Percentiles rank a stretch among this genome's conserved stretches.
phyloP scores from a whole-genome alignment of 2,113 vertebrate genomes.

The Orthonyx spaldingii region DNA sequence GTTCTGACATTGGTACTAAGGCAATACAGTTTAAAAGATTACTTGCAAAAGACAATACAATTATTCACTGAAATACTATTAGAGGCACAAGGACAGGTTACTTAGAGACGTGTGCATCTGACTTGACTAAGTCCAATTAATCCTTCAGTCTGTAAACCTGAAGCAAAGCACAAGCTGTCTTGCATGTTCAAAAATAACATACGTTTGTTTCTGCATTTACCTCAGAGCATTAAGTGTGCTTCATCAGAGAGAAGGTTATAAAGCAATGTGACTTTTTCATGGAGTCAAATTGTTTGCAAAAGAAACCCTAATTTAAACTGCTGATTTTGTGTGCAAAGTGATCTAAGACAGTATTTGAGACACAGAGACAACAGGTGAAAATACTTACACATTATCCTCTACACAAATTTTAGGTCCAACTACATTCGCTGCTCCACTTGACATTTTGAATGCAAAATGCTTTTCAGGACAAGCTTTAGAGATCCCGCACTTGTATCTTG shows the following conservation, averaged over 20 bases:
- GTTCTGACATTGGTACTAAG: background rate
- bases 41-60: background rate
- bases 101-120: background rate
- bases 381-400: conserved; percentile 89
- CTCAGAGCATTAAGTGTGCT: background rate
- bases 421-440: conserved; percentile 93
- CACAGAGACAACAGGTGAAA: background rate
- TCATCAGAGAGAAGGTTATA: background rate
- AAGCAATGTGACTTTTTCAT: background rate
- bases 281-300: background rate
- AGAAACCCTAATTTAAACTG: background rate
- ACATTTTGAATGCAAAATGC: conserved; percentile 93
- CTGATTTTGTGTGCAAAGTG: background rate
- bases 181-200: background rate
- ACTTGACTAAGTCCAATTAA: background rate
- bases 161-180: background rate
- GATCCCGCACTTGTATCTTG: conserved; percentile 84
- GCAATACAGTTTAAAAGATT: background rate
- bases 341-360: background rate
- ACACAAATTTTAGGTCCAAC: conserved; percentile 94
- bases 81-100: background rate
- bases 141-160: background rate
- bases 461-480: conserved; percentile 86
- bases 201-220: background rate
- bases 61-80: background rate